Conservation (phyloP, 35 echinoderm and acorn worm species). For the Amphiura filiformis region DNA sequence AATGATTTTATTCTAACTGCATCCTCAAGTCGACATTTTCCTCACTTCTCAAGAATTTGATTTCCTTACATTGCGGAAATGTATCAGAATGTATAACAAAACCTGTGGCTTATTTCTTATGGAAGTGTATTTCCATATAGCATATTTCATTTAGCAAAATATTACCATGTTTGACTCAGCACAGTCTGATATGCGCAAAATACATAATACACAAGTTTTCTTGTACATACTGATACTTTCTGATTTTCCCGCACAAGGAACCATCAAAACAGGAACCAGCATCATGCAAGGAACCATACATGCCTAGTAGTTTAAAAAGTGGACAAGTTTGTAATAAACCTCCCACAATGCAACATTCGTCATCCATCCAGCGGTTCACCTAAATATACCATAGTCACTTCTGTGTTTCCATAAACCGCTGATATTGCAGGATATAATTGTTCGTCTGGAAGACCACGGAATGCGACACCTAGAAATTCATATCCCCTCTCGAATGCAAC, state of each 20-base stretch:
- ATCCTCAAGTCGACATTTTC: not conserved
- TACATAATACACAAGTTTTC: too few species aligned
- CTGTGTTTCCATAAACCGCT: conserved; percentile 99
- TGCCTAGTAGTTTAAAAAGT: not conserved
- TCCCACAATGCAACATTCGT: conserved; percentile 22
- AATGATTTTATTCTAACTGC: not conserved
- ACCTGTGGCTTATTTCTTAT: too few species aligned
- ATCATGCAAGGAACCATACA: not conserved
- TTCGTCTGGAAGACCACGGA: conserved; percentile 94
- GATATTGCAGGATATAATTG: conserved; percentile 95
- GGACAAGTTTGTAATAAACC: not conserved
- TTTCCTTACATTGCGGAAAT: not conserved
- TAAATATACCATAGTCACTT: conserved; percentile 99
- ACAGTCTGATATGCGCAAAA: too few species aligned
- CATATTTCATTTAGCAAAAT: too few species aligned
- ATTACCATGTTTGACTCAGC: too few species aligned
- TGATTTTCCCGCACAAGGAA: not conserved
- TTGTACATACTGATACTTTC: too few species aligned
- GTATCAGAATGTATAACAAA: too few species aligned
- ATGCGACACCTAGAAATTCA: conserved; percentile 94
- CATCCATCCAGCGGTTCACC: conserved; percentile 95
- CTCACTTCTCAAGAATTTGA: not conserved
- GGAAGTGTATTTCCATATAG: too few species aligned
- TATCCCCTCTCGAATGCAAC: conserved; percentile 94
- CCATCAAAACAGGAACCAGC: not conserved